Evolutionary conservation across 2,113 vertebrate species (phyloP).

Genomic region (Setophaga petechia): DNA sequence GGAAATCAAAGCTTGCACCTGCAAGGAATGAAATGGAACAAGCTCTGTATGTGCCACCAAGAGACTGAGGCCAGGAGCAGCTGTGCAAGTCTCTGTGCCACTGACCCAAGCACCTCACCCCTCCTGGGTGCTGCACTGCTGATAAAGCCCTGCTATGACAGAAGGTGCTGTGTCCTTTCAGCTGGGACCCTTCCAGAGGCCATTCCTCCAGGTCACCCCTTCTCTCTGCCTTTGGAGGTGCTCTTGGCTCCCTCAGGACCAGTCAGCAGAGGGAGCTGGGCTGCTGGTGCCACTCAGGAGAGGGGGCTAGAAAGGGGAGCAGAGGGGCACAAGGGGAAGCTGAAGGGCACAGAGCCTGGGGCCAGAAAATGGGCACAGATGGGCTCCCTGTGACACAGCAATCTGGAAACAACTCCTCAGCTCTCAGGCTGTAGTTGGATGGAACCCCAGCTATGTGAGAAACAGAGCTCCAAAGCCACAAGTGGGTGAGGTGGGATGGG

Average conservation of each 20-base stretch:
- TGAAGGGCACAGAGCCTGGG: background rate
- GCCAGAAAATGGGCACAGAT: background rate
- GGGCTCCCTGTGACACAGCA: background rate
- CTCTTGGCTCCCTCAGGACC: background rate
- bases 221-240: background rate
- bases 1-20: conserved; percentile 42
- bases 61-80: background rate
- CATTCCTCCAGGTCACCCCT: background rate
- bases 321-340: background rate
- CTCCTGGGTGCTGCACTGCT: accelerated
- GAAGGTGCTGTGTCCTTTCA: accelerated
- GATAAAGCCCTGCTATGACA: background rate
- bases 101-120: background rate
- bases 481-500: background rate
- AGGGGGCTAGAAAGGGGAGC: background rate
- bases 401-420: background rate
- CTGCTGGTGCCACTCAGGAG: background rate
- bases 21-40: conserved; percentile 13
- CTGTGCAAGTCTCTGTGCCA: background rate
- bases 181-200: background rate
- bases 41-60: background rate
- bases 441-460: background rate
- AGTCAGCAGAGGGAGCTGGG: background rate
- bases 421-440: accelerated
- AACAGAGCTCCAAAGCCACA: background rate